These are phyloP conservation scores for Bhutanitis thaidina DNA, from an alignment of 2,888 invertebrate genomes.

Conservation along the genomic window DNA sequence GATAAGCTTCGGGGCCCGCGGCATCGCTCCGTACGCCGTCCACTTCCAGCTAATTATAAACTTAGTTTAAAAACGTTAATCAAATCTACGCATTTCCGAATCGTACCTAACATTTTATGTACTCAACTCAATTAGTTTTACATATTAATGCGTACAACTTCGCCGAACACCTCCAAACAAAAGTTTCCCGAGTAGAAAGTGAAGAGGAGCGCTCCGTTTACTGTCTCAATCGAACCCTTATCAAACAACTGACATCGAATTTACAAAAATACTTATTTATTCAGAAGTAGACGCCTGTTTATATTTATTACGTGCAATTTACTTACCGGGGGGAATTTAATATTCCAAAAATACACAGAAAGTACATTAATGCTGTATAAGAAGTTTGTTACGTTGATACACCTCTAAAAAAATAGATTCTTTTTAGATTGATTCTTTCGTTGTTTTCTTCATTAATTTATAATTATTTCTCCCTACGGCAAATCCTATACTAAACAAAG, in stretches of 20 bases:
- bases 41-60: slow-evolving; percentile 70
- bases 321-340: slow-evolving; percentile 17
- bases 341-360: slow-evolving; percentile 13
- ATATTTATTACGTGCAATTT: slow-evolving; percentile 22
- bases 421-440: no score
- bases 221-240: slow-evolving; percentile 23
- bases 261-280: slow-evolving; percentile 23
- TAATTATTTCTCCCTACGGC: no score
- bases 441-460: no score
- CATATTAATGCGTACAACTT: slow-evolving; percentile 16
- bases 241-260: slow-evolving; percentile 22
- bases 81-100: slow-evolving; percentile 25
- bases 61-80: slow-evolving; percentile 54
- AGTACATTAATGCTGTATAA: not conserved
- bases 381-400: no score
- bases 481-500: no score
- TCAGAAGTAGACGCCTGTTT: slow-evolving; percentile 21
- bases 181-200: slow-evolving; percentile 18
- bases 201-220: slow-evolving; percentile 19
- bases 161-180: slow-evolving; percentile 17
- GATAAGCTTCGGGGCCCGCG: slow-evolving; percentile 65
- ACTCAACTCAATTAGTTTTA: slow-evolving; percentile 15
- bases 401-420: no score
- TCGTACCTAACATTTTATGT: slow-evolving; percentile 4
- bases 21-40: slow-evolving; percentile 41